Evolutionary conservation across 2,113 vertebrate genomes (phyloP), one percentile per base, ranked within the genome.

Genomic region (Tetrax tetrax): DNA sequence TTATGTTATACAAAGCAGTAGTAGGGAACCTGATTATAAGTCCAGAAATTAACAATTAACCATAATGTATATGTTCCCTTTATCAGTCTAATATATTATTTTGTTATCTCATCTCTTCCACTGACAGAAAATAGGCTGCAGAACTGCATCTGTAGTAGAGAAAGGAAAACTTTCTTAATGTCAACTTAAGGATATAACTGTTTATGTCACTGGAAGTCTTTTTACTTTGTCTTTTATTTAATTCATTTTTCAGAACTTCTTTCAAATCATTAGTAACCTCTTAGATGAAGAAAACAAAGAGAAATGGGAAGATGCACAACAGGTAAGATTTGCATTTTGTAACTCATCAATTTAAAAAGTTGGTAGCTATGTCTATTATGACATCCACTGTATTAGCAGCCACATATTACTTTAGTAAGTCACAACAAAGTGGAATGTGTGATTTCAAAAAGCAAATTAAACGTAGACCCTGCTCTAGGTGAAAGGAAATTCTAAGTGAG

Each of bases 201-300:
- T 37, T 90, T 29, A 53, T 63, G 50, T 66, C 3, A 48, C 33
- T 83, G 10, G 83, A 90, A 71, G 70, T 80, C 0, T 37, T 92
- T 96, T 92, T 97, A 72, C 28, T 77, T 82, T 83, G 10, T 74
- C 23, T 91, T 89, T 93, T 96, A 76, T 97, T 91, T 97, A 83
- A 92, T 97, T 98, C 87, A 76, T 98, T 97, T 98, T 97, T 80
- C 98, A 99, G 99, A 99, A 99, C 98, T 99, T 99, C 98, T 99
- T 99, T 98, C 99, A 99, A 98, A 99, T 99, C 97, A 99, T 99
- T 98, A 99, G 99, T 97, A 99, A 99, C 96, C 99, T 99, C 85
- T 97, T 99, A 92, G 99, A 99, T 97, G 99, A 99, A 97, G 99
- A 99, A 97, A 99, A 99, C 98, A 99, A 99, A 96, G 99, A 99